These are phyloP conservation scores for Leucophenga montana DNA, from an alignment of 2,888 invertebrate species.

Conservation along the genomic window DNA sequence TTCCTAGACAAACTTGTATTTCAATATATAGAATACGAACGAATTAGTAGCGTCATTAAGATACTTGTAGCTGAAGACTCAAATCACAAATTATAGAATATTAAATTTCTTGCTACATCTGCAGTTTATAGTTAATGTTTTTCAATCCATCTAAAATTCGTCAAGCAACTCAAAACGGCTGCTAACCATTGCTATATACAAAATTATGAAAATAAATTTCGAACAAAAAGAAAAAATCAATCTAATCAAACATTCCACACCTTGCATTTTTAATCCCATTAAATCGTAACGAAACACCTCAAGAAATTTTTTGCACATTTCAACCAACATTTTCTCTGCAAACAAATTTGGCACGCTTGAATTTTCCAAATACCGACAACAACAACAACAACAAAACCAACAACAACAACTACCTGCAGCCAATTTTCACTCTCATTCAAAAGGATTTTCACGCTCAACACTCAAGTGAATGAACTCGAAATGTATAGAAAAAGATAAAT, in stretches of 20 bases:
- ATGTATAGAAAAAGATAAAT: background rate
- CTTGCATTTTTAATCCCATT: conserved; percentile 18
- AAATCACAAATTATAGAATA: too few species aligned
- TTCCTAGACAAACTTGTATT: too few species aligned
- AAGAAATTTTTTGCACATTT: background rate
- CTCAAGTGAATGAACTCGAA: too few species aligned
- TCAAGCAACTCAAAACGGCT: background rate
- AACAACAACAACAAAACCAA: background rate
- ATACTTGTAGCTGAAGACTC: too few species aligned
- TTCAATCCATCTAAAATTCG: background rate
- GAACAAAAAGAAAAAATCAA: background rate
- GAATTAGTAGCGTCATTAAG: too few species aligned
- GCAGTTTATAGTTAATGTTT: too few species aligned
- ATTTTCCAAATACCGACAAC: background rate
- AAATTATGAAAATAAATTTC: background rate
- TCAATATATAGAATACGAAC: too few species aligned
- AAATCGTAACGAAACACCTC: background rate
- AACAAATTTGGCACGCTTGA: conserved; percentile 5
- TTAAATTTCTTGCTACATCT: too few species aligned
- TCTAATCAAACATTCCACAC: background rate
- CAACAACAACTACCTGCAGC: background rate
- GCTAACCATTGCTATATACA: background rate
- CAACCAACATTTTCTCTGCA: background rate
- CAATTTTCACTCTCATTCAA: conserved; percentile 4
- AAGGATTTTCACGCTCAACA: conserved; percentile 14